These are phyloP conservation scores for honey bee (Apis mellifera) DNA, from an alignment of 1,140 invertebrate species.

Conservation along the genomic window Amel_HAv3.1 CM009934.2:6493001-6493500, in stretches of 20 bases:
- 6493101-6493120: background rate
- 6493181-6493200: background rate
- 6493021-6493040: no score
- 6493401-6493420: no score
- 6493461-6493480: background rate
- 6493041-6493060: no score
- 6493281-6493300: no score
- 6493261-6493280: no score
- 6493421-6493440: no score
- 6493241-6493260: background rate
- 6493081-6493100: background rate
- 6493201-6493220: background rate
- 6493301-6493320: no score
- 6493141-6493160: background rate
- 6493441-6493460: background rate
- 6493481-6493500: slow-evolving; percentile 35
- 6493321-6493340: no score
- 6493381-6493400: no score
- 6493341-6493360: no score
- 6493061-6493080: no score
- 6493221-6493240: background rate
- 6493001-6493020: no score
- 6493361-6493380: background rate
- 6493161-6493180: background rate
- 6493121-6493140: background rate